A percentile compares a stretch with the other conserved stretches of the same genome.
These are phyloP conservation scores for Thermophis baileyi DNA, from an alignment of 2,113 vertebrate genomes.

Conservation along the genomic window DNA sequence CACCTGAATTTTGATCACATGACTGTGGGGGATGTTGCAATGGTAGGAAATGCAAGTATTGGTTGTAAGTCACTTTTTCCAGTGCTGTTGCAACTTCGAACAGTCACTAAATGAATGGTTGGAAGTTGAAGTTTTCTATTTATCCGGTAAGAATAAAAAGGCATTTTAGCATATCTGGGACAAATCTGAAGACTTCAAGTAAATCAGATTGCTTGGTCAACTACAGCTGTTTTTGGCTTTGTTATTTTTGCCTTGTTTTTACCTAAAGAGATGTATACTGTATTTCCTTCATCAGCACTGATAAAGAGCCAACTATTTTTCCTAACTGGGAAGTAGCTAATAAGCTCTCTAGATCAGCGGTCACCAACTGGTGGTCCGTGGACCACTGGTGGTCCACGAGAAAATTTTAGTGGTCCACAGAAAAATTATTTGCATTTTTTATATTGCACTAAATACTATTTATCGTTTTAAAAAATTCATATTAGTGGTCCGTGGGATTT, in stretches of 20 bases:
- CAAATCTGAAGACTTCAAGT: background rate
- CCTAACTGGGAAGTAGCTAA: background rate
- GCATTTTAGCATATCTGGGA: background rate
- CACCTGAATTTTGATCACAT: background rate
- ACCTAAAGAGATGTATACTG: background rate
- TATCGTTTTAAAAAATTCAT: no score
- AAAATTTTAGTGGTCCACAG: no score
- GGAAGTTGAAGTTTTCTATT: background rate
- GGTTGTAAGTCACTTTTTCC: background rate
- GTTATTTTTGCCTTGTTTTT: background rate
- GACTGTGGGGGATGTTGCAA: background rate
- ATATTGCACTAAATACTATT: no score
- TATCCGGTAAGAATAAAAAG: background rate
- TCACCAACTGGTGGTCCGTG: no score
- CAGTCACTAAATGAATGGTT: no score
- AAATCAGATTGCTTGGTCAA: background rate
- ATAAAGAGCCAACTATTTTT: background rate
- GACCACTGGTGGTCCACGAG: no score
- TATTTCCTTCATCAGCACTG: background rate
- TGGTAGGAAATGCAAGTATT: background rate
- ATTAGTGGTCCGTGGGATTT: no score
- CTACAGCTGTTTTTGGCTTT: background rate
- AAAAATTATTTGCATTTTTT: no score
- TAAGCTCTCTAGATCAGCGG: background rate
- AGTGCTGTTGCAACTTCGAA: no score